Evolutionary conservation across 2,113 vertebrate genomes (phyloP).

Genomic region (Xenopus laevis): DNA sequence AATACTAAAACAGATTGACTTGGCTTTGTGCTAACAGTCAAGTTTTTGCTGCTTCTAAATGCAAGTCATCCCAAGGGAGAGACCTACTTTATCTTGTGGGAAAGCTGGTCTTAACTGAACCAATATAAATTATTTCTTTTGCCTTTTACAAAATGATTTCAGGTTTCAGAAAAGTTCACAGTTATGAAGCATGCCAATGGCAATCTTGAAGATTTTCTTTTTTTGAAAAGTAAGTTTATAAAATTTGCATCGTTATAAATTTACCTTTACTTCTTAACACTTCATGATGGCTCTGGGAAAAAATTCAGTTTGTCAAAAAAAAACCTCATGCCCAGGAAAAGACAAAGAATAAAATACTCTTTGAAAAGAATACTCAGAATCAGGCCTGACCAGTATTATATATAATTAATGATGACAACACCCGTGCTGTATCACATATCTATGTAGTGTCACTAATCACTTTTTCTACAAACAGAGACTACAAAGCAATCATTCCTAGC

Average conservation of each 20-base stretch:
- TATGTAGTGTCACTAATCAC: too few relatives aligned
- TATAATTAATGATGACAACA: too few relatives aligned
- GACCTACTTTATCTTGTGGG: not conserved
- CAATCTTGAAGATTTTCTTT: conserved; percentile 1
- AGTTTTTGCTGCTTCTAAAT: too few relatives aligned
- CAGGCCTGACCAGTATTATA: too few relatives aligned
- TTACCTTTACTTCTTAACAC: conserved; percentile 17
- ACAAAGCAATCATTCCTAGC: too few relatives aligned
- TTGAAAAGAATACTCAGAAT: not conserved
- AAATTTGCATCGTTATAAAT: conserved; percentile 28
- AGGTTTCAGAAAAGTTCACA: conserved; percentile 11
- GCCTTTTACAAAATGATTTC: conserved; percentile 28
- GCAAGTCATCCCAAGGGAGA: too few relatives aligned
- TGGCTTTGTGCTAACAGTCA: too few relatives aligned
- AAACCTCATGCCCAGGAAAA: conserved; percentile 16
- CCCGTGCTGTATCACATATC: too few relatives aligned
- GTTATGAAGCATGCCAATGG: conserved; percentile 15
- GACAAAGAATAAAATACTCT: conserved; percentile 15
- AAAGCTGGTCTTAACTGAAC: not conserved
- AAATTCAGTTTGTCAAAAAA: conserved; percentile 21
- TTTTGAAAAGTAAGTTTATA: conserved; percentile 26
- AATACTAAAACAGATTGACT: too few relatives aligned
- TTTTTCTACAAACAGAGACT: too few relatives aligned
- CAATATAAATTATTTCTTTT: conserved; percentile 34
- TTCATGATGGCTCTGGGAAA: conserved; percentile 17